Evolutionary conservation across 2,113 vertebrate species (phyloP), one percentile per base, ranked within the genome.

Genomic region (Caranx melampygus): DNA sequence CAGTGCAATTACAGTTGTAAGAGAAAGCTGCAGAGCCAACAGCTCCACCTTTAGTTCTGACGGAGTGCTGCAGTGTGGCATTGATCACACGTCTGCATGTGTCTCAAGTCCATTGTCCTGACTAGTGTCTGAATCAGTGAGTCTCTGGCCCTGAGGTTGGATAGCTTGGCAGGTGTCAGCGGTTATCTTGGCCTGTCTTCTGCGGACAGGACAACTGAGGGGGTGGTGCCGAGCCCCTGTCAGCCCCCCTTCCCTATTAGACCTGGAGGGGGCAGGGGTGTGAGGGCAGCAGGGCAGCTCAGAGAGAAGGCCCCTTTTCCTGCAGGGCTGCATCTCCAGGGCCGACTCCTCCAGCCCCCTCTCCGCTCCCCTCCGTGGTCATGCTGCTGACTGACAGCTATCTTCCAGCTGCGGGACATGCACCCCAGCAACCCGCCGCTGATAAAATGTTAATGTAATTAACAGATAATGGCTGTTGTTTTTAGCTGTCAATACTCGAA

Each of bases 371-470:
- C 79, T 63, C 65, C 33, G 42, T 78, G 70, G 77, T 74, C 33
- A 51, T 62, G 63, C 80, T 58, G 80, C 89, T 95, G 94, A 95
- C 91, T 94, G 94, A 95, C 94, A 94, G 93, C 93, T 95, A 94
- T 95, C 94, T 93, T 92, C 89, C 91, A 92, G 91, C 90, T 90
- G 91, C 81, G 84, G 90, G 92, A 94, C 92, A 92, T 79, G 88
- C 85, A 87, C 85, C 85, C 91, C 71, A 71, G 88, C 91, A 83
- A 89, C 91, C 89, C 74, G 18, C 81, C 67, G 77, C 95, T 94
- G 95, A 95, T 95, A 95, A 95, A 95, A 95, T 95, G 95, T 95
- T 95, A 95, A 95, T 95, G 95, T 95, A 95, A 95, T 95, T 95
- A 95, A 95, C 95, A 95, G 95, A 95, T 95, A 95, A 95, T 95